Evolutionary conservation across 2,113 vertebrate genomes (phyloP), one percentile per base, ranked within the genome.

Genomic region (Heterocephalus glaber): DNA sequence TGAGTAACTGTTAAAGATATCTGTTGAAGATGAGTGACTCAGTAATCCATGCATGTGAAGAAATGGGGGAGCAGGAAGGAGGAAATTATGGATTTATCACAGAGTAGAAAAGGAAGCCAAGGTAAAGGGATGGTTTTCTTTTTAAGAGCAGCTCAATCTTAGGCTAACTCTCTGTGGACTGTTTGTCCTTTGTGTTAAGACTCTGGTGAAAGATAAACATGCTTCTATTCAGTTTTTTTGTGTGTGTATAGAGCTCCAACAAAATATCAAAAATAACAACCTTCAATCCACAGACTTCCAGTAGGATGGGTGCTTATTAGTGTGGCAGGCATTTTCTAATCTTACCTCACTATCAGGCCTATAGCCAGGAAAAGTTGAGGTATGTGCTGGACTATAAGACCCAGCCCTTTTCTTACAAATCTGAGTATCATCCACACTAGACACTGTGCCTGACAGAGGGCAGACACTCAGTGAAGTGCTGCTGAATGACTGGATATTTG

Each of bases 161-260:
- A 76, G 83, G 47, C 30, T 35, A 88, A 79, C 28, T 13, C 41
- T 58, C 20, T 94, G 68, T 70, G 3, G 28, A 41, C 68, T 89
- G 26, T 89, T 93, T 80, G 26, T 83, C 33, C 13, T 54, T 88
- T 41, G 86, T 58, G 61, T 89, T 47, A 54, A 65, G 20, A 70
- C 56, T 76, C 49, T 89, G 72, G 82, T 58, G 49, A 92, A 92
- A 95, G 28, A 86, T 68, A 76, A 77, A 35, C 41, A 54, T n/a
- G 56, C 7, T 77, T 95, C 35, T 70, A 56, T 87, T 95, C 17
- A 61, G 83, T 92, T 92, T 41, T 79, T 16, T n/a, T n/a, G n/a
- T n/a, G n/a, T 28, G n/a, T 38, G 13, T 68, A 13, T 76, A 58
- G 28, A 54, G 17, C 65, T 82, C 44, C 66, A 83, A 41, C 76